Evolutionary conservation across 2,888 invertebrate genomes (phyloP).

Genomic region (Sipunculus nudus): DNA sequence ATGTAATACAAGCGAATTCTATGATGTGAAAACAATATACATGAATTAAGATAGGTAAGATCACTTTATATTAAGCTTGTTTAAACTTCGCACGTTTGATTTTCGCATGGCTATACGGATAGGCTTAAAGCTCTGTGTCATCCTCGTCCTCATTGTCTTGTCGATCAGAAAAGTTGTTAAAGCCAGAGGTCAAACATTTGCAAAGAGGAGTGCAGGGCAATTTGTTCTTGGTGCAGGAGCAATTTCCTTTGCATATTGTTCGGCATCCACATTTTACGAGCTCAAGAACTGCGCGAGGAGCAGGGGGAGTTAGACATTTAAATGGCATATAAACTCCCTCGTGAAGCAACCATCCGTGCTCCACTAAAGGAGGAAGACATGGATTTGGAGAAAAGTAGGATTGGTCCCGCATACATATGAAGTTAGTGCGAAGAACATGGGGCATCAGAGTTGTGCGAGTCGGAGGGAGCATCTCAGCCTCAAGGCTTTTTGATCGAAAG

Average conservation of each 20-base stretch:
- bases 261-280: constrained; percentile 18
- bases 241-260: constrained; percentile 8
- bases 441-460: constrained; percentile 10
- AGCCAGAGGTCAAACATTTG: too few relatives aligned
- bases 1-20: too few relatives aligned
- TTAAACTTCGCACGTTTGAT: too few relatives aligned
- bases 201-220: constrained; percentile 20
- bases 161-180: too few relatives aligned
- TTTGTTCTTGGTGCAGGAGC: constrained; percentile 12
- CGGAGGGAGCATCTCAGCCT: constrained; percentile 16
- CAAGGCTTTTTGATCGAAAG: constrained; percentile 20
- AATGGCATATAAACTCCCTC: constrained; percentile 7
- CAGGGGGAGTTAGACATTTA: constrained; percentile 9
- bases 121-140: too few relatives aligned
- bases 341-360: constrained; percentile 1
- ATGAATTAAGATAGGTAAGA: too few relatives aligned
- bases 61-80: too few relatives aligned
- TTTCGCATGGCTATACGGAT: too few relatives aligned
- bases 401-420: background rate
- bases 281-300: constrained; percentile 5
- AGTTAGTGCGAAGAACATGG: background rate
- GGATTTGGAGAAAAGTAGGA: background rate
- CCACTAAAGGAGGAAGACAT: background rate
- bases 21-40: too few relatives aligned
- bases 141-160: too few relatives aligned